Percentiles rank a stretch among this genome's conserved stretches.
phyloP scores from a whole-genome alignment of 2,888 invertebrate genomes.

The Dryocosmus kuriphilus region DNA sequence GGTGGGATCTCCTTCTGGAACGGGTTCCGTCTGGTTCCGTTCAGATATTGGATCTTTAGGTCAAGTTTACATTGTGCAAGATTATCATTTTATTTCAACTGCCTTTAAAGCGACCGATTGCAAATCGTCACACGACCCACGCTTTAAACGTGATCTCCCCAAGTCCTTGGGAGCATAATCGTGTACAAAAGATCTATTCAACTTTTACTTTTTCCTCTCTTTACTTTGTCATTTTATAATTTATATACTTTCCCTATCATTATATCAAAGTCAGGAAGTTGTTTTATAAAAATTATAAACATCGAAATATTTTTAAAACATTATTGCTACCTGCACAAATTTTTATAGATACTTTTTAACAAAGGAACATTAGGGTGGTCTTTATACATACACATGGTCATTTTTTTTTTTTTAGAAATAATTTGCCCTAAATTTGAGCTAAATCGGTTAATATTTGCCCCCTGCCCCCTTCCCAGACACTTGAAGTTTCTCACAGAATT shows the following conservation, averaged over 20 bases:
- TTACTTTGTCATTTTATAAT: neutral
- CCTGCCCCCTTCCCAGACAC: too few relatives aligned
- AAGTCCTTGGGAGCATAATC: conserved; percentile 7
- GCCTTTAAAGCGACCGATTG: conserved; percentile 34
- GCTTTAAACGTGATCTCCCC: conserved; percentile 35
- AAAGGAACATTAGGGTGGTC: too few relatives aligned
- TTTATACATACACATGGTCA: too few relatives aligned
- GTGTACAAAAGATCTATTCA: neutral
- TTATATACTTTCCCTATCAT: neutral
- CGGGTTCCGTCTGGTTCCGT: conserved; percentile 35
- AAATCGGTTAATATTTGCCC: too few relatives aligned
- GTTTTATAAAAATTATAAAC: neutral
- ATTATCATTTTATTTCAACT: conserved; percentile 28
- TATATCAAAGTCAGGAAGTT: neutral
- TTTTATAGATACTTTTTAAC: too few relatives aligned
- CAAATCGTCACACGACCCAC: conserved; percentile 38
- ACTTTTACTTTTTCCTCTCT: conserved; percentile 4
- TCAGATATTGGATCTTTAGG: conserved; percentile 37
- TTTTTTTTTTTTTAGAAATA: too few relatives aligned
- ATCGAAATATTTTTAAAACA: too few relatives aligned
- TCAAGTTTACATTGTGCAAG: conserved; percentile 37
- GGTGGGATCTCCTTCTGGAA: conserved; percentile 20
- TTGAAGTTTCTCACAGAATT: too few relatives aligned
- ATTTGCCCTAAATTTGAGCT: too few relatives aligned
- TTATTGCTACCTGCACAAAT: too few relatives aligned